phyloP scores from a whole-genome alignment of 2,113 vertebrate genomes.

The Ramphastos sulfuratus region DNA sequence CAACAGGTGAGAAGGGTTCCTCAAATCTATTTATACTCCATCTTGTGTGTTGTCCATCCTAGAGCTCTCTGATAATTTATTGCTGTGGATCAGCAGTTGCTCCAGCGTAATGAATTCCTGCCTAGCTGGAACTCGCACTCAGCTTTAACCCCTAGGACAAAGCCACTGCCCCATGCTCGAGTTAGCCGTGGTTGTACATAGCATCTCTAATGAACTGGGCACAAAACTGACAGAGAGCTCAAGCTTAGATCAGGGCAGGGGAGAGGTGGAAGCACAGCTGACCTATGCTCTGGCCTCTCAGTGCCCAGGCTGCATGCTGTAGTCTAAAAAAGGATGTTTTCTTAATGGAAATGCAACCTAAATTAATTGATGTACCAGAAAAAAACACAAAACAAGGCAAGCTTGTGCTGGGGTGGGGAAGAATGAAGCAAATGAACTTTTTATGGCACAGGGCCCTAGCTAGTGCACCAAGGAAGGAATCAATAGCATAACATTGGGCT shows the following conservation, averaged over 20 bases:
- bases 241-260: not conserved
- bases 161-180: rapidly evolving
- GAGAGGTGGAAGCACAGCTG: not conserved
- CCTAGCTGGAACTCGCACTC: not conserved
- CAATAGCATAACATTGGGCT: not conserved
- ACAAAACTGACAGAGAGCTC: not conserved
- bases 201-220: not conserved
- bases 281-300: not conserved
- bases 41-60: too few relatives aligned
- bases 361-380: not conserved
- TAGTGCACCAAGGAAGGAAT: not conserved
- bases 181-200: not conserved
- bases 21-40: too few relatives aligned
- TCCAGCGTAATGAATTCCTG: too few relatives aligned
- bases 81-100: too few relatives aligned
- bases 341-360: not conserved
- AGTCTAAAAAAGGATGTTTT: not conserved
- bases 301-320: not conserved
- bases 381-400: not conserved
- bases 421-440: not conserved
- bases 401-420: not conserved
- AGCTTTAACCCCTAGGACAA: not conserved
- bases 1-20: too few relatives aligned
- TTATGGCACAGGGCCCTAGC: not conserved
- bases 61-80: too few relatives aligned